Evolutionary conservation across 2,888 invertebrate genomes (phyloP), one percentile per base, ranked within the genome.

Genomic region (Tillus elongatus): DNA sequence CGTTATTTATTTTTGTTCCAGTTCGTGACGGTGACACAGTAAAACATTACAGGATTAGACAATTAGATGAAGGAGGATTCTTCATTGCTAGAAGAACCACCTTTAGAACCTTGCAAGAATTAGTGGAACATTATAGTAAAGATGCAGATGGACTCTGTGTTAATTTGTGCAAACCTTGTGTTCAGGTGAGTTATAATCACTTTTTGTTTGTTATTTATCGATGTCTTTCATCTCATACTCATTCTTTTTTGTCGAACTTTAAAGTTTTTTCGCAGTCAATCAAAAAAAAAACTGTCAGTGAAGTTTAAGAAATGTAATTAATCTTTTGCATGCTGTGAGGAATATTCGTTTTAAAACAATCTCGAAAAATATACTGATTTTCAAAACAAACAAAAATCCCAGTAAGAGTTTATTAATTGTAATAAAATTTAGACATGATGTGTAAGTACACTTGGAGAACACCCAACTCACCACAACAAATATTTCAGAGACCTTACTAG

Each of bases 1-100:
- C n/a, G n/a, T n/a, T n/a, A n/a, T n/a, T 37, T 43, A 36, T 43
- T 47, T 47, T 44, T 42, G 56, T 70, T 73, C 38, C 70, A 92
- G 97, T 98, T 49, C 82, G 97, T 51, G 98, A 98, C 71, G 96
- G 95, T 46, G 97, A 97, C 68, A 95, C 96, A 33, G 97, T 98
- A 43, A 98, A 98, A 65, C 98, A 98, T 71, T 98, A 98, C 72
- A 82, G 98, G 61, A 97, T 98, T 66, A 77, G 97, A 54, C 97
- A 97, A 69, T 72, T 98, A 60, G 98, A 98, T 67, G 96, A 98
- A 67, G 90, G 97, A 43, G 97, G 97, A 36, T 98, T 96, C 74
- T 98, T 96, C 76, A 99, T 98, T 58, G 97, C 98, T 39, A 76
- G 97, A 54, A 78, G 98, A 63, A 95, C 95, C 53, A 95, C 96